Percentiles rank a stretch among this genome's conserved stretches.
Conservation (phyloP, 2,888 invertebrate genomes). For the Argyra leucocephala region DNA sequence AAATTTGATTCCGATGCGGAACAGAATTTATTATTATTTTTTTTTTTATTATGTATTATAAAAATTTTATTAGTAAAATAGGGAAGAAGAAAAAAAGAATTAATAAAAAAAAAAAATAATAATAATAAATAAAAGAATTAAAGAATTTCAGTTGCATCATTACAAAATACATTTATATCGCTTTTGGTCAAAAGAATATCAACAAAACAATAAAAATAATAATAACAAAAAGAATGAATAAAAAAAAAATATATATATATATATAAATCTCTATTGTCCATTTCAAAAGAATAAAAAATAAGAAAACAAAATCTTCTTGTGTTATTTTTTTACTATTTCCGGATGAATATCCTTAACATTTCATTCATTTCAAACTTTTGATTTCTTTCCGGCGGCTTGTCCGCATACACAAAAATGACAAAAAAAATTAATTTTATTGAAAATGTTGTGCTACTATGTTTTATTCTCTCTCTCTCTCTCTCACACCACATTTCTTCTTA, state of each 20-base stretch:
- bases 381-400: not conserved
- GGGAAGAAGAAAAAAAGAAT: not conserved
- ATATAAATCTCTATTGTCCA: too few species aligned
- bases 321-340: not conserved
- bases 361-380: not conserved
- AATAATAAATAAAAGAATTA: constrained; percentile 6
- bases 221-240: too few species aligned
- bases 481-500: too few species aligned
- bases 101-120: constrained; percentile 2
- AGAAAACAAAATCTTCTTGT: not conserved
- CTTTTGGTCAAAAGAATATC: not conserved
- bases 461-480: too few species aligned
- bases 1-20: not conserved
- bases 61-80: not conserved
- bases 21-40: not conserved
- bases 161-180: not conserved
- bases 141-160: constrained; percentile 1
- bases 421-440: not conserved
- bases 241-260: too few species aligned
- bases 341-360: constrained; percentile 2
- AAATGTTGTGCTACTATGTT: too few species aligned
- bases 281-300: too few species aligned
- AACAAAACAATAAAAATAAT: too few species aligned
- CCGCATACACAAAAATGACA: not conserved
- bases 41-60: not conserved